Base-by-base conservation (phyloP, 1,140 invertebrate species). In the Vanessa tameamea region DNA sequence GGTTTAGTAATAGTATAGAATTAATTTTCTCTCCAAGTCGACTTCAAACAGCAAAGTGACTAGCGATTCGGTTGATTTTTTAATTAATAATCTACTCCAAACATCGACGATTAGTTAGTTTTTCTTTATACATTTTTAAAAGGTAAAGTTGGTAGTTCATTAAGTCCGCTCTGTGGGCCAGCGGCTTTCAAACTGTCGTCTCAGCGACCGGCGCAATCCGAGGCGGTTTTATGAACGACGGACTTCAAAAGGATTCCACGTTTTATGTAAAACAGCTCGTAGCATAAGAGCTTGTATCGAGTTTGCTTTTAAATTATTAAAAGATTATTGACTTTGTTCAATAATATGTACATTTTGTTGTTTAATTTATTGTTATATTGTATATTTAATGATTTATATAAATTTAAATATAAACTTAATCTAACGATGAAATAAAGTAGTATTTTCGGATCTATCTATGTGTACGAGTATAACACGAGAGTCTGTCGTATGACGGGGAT, bases 101-200 rank as follows among this genome's bases (percentile, higher is more conserved):
- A n/a, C 48, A n/a, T 14, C 48, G 4, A 15, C 48, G 48, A n/a
- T 51, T 6, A 12, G n/a, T 51, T n/a, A 12, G 48, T 15, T 51
- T 51, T n/a, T 51, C n/a, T 15, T 51, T n/a, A 51, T 51, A 14
- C 14, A 15, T 51, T n/a, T 31, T 51, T 23, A 20, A 4, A 26
- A 14, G 55, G 20, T 23, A 69, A 61, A 69, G 67, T 43, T 37
- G 47, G n/a, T n/a, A 59, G 71, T 53, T 67, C 64, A 73, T 73
- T 73, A 73, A 31, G 31, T 43, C 23, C 65, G 64, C 37, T 73
- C 47, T 37, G 55, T 31, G 53, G 69, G 69, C 26, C 64, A 11
- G 64, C 71, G 64, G 20, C 53, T 55, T 63, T 59, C 71, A 67
- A 73, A 73, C 64, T 55, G 64, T 73, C 64, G 53, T 64, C 57